Percentiles rank a stretch among this genome's conserved stretches.
Conservation (phyloP, 2,888 invertebrate species). For the Thymelicus acteon region DNA sequence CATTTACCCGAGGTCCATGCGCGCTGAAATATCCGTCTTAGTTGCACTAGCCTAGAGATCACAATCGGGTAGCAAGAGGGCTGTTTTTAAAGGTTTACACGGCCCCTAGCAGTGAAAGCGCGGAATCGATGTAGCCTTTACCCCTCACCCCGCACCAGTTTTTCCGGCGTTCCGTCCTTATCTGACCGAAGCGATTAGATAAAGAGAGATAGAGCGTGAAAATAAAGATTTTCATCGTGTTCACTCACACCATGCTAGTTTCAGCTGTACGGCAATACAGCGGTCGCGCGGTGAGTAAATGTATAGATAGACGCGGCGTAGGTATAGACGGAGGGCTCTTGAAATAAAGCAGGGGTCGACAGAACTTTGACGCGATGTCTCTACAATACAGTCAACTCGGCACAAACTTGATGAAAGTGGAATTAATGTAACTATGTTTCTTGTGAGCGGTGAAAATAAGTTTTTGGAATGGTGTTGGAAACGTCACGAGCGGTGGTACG, state of each 20-base stretch:
- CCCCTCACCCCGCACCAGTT: conserved; percentile 83
- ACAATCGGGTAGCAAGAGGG: conserved; percentile 78
- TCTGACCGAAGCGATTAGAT: conserved; percentile 83
- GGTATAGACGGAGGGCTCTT: conserved; percentile 62
- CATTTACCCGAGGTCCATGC: conserved; percentile 74
- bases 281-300: conserved; percentile 63
- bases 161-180: conserved; percentile 84
- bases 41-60: conserved; percentile 75
- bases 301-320: conserved; percentile 61
- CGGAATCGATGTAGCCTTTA: conserved; percentile 85
- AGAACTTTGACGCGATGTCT: conserved; percentile 48
- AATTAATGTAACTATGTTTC: conserved; percentile 29
- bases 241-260: conserved; percentile 78
- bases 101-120: conserved; percentile 85
- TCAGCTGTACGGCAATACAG: conserved; percentile 69
- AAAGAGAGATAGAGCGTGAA: conserved; percentile 85
- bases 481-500: conserved; percentile 1
- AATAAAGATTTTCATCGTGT: conserved; percentile 86
- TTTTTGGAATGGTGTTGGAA: conserved; percentile 28
- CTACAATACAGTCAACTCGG: conserved; percentile 32
- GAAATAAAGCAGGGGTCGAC: conserved; percentile 75
- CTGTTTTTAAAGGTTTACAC: conserved; percentile 85
- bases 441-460: conserved; percentile 23
- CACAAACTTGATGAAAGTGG: conserved; percentile 33
- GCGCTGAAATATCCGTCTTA: conserved; percentile 74